Evolutionary conservation across 37 sponge, comb jelly and placozoan species (phyloP).

Genomic region (Beroe forskalii): DNA sequence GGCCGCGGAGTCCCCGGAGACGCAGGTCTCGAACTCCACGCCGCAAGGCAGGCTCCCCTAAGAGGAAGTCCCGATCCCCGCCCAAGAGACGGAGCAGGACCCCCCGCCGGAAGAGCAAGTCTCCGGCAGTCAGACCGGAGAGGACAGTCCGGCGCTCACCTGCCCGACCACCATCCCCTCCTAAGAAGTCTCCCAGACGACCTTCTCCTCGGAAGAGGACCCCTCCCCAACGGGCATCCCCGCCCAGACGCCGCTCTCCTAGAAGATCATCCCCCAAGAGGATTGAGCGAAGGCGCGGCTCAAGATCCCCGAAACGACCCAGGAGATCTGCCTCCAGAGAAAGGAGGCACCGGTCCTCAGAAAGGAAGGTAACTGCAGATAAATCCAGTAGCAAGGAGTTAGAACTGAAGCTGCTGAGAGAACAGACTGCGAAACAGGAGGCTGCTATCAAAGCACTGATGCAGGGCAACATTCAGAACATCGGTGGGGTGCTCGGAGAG

Average conservation of each 20-base stretch:
- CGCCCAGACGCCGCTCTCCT: constrained; percentile 17
- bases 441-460: constrained; percentile 57
- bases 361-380: not conserved
- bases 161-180: not conserved
- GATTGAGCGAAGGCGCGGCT: not conserved
- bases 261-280: constrained; percentile 22
- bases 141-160: not conserved
- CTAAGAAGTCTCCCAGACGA: not conserved
- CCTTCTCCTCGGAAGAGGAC: not conserved
- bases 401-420: constrained; percentile 57
- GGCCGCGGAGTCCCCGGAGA: not conserved
- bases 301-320: constrained; percentile 52
- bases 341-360: not conserved
- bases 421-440: constrained; percentile 60
- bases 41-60: not conserved
- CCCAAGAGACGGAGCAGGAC: constrained; percentile 1
- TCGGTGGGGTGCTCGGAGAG: constrained; percentile 38
- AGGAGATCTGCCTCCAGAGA: constrained; percentile 17
- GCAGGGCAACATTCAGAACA: constrained; percentile 31
- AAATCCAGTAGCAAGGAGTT: not conserved
- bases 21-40: not conserved
- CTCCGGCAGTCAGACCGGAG: not conserved
- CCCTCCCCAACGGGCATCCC: not conserved
- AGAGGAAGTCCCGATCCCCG: not conserved
- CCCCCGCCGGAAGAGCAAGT: constrained; percentile 1